Percentiles rank a stretch among this genome's conserved stretches.
phyloP scores from a whole-genome alignment of 2,113 vertebrate genomes.

The Recurvirostra avosetta region DNA sequence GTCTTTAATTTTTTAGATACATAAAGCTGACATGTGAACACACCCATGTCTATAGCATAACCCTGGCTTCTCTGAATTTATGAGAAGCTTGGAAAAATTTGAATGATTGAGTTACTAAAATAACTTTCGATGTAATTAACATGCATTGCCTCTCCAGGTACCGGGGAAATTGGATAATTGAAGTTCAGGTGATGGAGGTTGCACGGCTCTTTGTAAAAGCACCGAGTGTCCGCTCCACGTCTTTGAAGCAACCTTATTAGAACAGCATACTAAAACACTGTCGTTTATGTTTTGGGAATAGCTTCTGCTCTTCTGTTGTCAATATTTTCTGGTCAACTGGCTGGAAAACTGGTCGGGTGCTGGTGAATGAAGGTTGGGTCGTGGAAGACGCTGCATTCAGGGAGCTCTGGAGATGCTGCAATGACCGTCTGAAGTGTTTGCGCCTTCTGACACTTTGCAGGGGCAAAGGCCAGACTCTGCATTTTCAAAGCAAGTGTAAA shows the following conservation, averaged over 20 bases:
- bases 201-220: neutral
- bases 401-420: neutral
- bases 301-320: neutral
- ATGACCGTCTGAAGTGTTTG: neutral
- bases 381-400: neutral
- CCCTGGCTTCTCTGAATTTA: constrained; percentile 3
- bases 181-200: neutral
- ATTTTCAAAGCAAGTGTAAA: constrained; percentile 45
- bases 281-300: neutral
- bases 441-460: neutral
- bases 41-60: constrained; percentile 12
- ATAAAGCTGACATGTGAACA: constrained; percentile 7
- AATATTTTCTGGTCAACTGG: neutral
- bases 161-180: constrained; percentile 36
- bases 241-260: neutral
- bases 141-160: neutral
- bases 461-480: neutral
- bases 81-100: constrained; percentile 5
- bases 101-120: constrained; percentile 22
- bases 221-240: neutral
- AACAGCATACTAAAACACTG: neutral
- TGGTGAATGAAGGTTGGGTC: neutral
- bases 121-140: constrained; percentile 29
- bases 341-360: neutral
- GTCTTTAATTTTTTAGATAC: constrained; percentile 27